These are phyloP conservation scores for Halichondria panicea DNA, from an alignment of 37 sponge, comb jelly and placozoan species.

Conservation along the genomic window DNA sequence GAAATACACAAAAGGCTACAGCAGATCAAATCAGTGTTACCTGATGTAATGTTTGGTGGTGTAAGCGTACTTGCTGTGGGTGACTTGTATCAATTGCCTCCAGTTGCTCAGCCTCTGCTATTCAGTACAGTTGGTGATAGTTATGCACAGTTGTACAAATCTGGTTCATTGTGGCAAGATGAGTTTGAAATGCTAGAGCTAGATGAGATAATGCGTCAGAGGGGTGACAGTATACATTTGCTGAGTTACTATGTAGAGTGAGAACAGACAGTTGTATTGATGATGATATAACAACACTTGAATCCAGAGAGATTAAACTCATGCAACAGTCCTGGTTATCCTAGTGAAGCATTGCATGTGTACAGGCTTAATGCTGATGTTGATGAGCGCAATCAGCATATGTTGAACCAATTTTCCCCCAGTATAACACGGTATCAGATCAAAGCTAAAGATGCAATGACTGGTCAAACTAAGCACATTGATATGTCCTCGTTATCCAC, in stretches of 20 bases:
- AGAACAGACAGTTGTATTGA: constrained; percentile 24
- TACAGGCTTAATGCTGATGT: constrained; percentile 38
- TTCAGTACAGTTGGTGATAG: constrained; percentile 25
- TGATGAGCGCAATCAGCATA: constrained; percentile 11
- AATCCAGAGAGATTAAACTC: constrained; percentile 20
- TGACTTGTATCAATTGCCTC: constrained; percentile 47
- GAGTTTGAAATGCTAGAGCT: constrained; percentile 44
- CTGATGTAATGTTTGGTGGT: constrained; percentile 26
- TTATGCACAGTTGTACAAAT: constrained; percentile 34
- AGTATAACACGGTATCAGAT: constrained; percentile 16
- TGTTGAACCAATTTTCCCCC: constrained; percentile 27
- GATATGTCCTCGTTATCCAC: constrained; percentile 3
- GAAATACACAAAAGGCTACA: constrained; percentile 34
- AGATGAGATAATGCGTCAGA: constrained; percentile 35
- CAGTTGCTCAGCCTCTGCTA: constrained; percentile 4
- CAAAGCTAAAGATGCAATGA: constrained; percentile 24
- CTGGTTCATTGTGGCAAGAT: constrained; percentile 46
- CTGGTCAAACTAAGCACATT: constrained; percentile 34
- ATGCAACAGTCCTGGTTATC: constrained; percentile 17
- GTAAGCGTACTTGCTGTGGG: constrained; percentile 38
- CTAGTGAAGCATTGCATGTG: constrained; percentile 45
- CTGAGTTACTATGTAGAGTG: constrained; percentile 42
- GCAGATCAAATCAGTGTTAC: constrained; percentile 15
- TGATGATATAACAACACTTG: constrained; percentile 18
- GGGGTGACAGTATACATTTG: constrained; percentile 21